Percentiles rank a stretch among this genome's conserved stretches.
These are phyloP conservation scores for Sphaeridia pumilis DNA, from an alignment of 2,888 invertebrate species.

Conservation along the genomic window DNA sequence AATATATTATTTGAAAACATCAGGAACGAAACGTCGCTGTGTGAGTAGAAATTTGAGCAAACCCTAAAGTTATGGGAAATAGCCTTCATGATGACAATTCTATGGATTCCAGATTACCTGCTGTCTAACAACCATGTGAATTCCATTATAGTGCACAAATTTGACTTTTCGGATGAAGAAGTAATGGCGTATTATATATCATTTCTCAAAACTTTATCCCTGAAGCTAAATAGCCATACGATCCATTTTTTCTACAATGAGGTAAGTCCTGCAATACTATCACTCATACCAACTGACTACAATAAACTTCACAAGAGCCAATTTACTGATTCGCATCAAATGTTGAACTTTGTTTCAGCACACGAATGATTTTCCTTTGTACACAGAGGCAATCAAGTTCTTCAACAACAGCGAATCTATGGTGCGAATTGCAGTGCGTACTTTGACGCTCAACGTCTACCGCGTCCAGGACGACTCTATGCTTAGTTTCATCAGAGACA, in stretches of 20 bases:
- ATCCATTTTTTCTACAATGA: slow-evolving; percentile 99
- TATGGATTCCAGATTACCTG: slow-evolving; percentile 89
- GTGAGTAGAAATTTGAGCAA: slow-evolving; percentile 55
- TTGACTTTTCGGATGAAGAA: slow-evolving; percentile 99
- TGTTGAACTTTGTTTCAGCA: slow-evolving; percentile 49
- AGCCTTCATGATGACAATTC: slow-evolving; percentile 21
- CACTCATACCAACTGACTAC: no score
- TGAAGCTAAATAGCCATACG: slow-evolving; percentile 94
- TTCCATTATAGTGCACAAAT: slow-evolving; percentile 97
- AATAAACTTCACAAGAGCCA: no score
- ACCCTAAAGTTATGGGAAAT: neutral
- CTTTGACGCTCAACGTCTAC: slow-evolving; percentile 93
- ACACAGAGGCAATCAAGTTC: slow-evolving; percentile 98
- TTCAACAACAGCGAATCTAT: slow-evolving; percentile 98
- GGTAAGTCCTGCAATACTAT: no score
- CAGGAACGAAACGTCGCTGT: slow-evolving; percentile 93
- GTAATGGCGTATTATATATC: slow-evolving; percentile 99
- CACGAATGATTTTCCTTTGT: slow-evolving; percentile 96
- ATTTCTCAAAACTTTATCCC: slow-evolving; percentile 92
- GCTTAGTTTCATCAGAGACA: slow-evolving; percentile 87
- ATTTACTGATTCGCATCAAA: neutral
- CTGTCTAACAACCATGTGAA: slow-evolving; percentile 99
- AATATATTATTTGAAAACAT: slow-evolving; percentile 99
- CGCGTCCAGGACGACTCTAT: slow-evolving; percentile 86
- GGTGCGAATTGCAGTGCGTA: slow-evolving; percentile 97